These are phyloP conservation scores for Drosophila ambigua DNA, from an alignment of 1,140 invertebrate genomes.

Conservation along the genomic window DNA sequence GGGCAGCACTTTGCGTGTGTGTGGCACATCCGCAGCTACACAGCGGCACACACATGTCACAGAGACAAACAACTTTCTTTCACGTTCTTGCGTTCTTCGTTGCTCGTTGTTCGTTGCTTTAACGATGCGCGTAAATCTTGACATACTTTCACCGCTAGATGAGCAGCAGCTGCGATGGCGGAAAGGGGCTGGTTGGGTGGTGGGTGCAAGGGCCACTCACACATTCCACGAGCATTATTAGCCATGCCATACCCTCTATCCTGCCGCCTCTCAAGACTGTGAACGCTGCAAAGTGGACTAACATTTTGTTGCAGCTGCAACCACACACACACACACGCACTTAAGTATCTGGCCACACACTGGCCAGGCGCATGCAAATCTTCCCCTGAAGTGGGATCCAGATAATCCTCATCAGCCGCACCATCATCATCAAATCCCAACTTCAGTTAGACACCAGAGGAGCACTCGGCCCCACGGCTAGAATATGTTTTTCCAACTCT, in stretches of 20 bases:
- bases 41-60: slow-evolving; percentile 9
- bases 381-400: slow-evolving; percentile 11
- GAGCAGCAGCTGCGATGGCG: slow-evolving; percentile 12
- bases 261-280: slow-evolving; percentile 25
- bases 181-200: slow-evolving; percentile 8
- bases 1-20: slow-evolving; percentile 49
- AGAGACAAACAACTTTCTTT: slow-evolving; percentile 47
- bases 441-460: background rate
- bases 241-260: slow-evolving; percentile 38
- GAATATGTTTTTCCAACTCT: slow-evolving; percentile 27
- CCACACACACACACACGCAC: slow-evolving; percentile 5
- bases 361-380: slow-evolving; percentile 23
- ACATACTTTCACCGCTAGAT: slow-evolving; percentile 62
- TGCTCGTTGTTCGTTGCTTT: slow-evolving; percentile 64
- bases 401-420: slow-evolving; percentile 37
- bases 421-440: slow-evolving; percentile 15
- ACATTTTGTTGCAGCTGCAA: slow-evolving; percentile 34
- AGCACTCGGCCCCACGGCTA: slow-evolving; percentile 37
- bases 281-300: slow-evolving; percentile 47
- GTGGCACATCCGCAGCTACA: slow-evolving; percentile 26
- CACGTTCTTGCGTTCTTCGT: slow-evolving; percentile 33
- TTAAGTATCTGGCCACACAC: slow-evolving; percentile 25
- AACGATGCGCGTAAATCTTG: slow-evolving; percentile 81
- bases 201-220: slow-evolving; percentile 17
- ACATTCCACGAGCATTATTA: slow-evolving; percentile 53